A percentile compares a stretch with the other conserved stretches of the same genome.
phyloP scores from a whole-genome alignment of 2,797 vertebrate genomes.

The Cryptoblepharus egeriae region DNA sequence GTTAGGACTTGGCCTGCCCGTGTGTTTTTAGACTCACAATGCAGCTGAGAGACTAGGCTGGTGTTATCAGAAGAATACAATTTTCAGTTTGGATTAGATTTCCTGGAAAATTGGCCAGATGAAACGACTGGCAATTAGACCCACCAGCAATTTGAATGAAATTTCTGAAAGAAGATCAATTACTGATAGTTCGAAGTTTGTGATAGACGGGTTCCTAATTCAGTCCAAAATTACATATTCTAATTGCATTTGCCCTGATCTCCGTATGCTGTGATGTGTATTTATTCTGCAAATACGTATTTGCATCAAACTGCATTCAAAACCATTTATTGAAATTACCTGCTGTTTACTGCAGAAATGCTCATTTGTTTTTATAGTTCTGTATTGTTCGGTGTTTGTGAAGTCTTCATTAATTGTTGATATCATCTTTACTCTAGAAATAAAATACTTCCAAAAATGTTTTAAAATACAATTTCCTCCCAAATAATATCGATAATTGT shows the following conservation, averaged over 20 bases:
- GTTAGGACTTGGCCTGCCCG: too few species aligned
- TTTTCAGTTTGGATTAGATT: not conserved
- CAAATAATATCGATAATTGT: too few species aligned
- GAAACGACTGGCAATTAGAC: constrained; percentile 35
- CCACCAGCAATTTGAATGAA: constrained; percentile 31
- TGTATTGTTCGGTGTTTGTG: constrained; percentile 34
- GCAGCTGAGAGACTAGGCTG: not conserved
- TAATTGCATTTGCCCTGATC: constrained; percentile 53
- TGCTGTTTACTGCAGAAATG: constrained; percentile 54
- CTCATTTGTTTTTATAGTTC: constrained; percentile 43
- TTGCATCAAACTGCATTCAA: constrained; percentile 45
- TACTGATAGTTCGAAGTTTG: constrained; percentile 21
- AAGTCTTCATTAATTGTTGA: constrained; percentile 47
- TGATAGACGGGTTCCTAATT: constrained; percentile 55
- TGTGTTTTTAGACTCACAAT: not conserved
- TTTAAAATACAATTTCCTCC: not conserved
- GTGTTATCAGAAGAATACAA: not conserved
- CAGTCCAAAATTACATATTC: constrained; percentile 46
- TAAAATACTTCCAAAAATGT: not conserved
- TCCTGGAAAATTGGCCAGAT: not conserved
- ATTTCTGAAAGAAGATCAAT: constrained; percentile 29
- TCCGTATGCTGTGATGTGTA: constrained; percentile 40
- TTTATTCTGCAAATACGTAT: constrained; percentile 62
- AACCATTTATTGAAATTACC: constrained; percentile 47
- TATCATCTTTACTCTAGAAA: constrained; percentile 42